Evolutionary conservation across 2,888 invertebrate genomes (phyloP).

Genomic region (Hemaris fuciformis): DNA sequence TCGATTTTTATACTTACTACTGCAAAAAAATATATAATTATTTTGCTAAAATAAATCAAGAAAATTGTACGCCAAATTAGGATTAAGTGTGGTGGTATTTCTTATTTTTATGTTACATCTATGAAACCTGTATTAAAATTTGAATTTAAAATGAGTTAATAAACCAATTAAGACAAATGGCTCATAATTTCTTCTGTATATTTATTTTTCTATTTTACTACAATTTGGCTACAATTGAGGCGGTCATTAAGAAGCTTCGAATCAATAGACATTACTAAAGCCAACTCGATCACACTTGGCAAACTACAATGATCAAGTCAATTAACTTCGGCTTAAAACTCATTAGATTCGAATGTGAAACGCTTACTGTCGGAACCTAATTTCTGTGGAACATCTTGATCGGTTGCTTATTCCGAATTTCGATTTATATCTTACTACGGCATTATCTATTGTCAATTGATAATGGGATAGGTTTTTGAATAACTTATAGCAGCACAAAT

Average conservation of each 20-base stretch:
- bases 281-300: neutral
- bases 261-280: neutral
- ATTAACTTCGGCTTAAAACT: neutral
- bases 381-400: neutral
- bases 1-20: too few species aligned
- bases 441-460: neutral
- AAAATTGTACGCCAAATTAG: neutral
- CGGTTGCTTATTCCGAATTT: neutral
- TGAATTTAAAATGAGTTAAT: too few species aligned
- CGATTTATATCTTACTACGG: neutral
- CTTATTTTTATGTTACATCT: too few species aligned
- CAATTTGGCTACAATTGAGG: neutral
- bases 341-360: neutral
- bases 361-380: neutral
- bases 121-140: too few species aligned
- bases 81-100: too few species aligned
- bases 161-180: too few species aligned
- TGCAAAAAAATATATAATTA: too few species aligned
- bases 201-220: neutral
- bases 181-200: too few species aligned
- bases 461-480: too few species aligned
- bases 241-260: neutral
- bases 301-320: constrained; percentile 3
- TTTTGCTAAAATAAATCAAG: too few species aligned
- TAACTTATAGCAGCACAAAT: too few species aligned